Conservation (phyloP, 2,888 invertebrate genomes). For the Ectropis crepuscularia region DNA sequence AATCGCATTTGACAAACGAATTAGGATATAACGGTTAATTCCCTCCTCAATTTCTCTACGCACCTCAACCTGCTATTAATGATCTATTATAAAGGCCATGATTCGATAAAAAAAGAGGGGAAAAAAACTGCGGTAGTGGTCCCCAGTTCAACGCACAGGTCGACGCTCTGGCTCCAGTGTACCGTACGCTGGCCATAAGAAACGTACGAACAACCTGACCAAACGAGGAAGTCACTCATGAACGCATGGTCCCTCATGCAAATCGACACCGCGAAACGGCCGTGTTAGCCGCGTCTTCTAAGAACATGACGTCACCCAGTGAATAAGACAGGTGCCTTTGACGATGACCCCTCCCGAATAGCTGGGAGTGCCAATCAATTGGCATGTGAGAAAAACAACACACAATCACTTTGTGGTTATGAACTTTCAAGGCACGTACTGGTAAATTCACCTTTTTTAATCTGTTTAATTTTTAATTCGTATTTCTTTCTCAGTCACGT, state of each 20-base stretch:
- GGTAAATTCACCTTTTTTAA: too few species aligned
- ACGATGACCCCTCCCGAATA: conserved; percentile 62
- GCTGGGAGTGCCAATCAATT: conserved; percentile 34
- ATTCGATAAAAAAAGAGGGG: conserved; percentile 56
- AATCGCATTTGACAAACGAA: conserved; percentile 16
- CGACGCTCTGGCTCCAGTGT: conserved; percentile 69
- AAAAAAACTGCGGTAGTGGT: conserved; percentile 69
- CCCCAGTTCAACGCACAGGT: conserved; percentile 79
- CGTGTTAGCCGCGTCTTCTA: conserved; percentile 60
- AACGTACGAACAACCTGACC: conserved; percentile 68
- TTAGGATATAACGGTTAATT: conserved; percentile 21
- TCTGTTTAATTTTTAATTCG: background rate
- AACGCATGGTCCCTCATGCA: conserved; percentile 57
- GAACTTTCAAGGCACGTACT: conserved; percentile 17
- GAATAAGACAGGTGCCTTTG: conserved; percentile 74
- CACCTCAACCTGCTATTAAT: conserved; percentile 26
- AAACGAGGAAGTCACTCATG: conserved; percentile 58
- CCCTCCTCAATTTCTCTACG: conserved; percentile 26
- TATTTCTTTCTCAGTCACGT: background rate
- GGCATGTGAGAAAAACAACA: conserved; percentile 26
- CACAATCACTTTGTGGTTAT: conserved; percentile 12
- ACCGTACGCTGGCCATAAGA: conserved; percentile 80
- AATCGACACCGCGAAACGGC: conserved; percentile 59
- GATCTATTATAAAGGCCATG: conserved; percentile 47
- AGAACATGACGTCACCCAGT: conserved; percentile 73